Base-by-base conservation (phyloP, 2,113 vertebrate genomes). In the Dinomys branickii region DNA sequence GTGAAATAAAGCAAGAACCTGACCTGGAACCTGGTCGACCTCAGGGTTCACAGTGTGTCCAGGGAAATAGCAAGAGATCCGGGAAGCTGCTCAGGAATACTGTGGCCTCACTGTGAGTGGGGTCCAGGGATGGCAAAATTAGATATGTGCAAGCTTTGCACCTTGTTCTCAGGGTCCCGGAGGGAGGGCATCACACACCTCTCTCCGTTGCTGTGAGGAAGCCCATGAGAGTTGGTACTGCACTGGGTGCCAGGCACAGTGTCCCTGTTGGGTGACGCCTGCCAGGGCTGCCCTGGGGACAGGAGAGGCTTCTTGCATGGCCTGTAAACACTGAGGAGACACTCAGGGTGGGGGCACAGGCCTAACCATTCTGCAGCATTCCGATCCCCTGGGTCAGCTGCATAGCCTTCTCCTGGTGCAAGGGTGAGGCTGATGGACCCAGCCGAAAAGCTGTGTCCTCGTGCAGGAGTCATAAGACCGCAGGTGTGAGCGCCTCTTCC, bases 1-100 rank as follows among this genome's bases (percentile, higher is more conserved):
- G 0, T 1, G 56, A 14, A 4, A n/a, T 65, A 12, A 77, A 44
- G 30, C 4, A 88, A 44, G 58, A 77, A 38, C 7, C 41, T 28
- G 56, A 28, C 67, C 82, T 17, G 30, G 56, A 63, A 63, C 14
- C 38, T 8, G 10, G 44, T 33, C 11, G 16, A 35, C 56, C 24
- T 7, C 13, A 78, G 58, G 44, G n/a, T 19, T 41, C 9, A 9
- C 47, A 28, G 26, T 16, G 28, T 61, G 26, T 24, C 24, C 38
- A 6, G 0, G 1, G 59, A 19, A 5, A 7, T 1, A 2, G 38
- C 30, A 2, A 30, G 50, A 9, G 12, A 7, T 41, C 59, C 61
- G 78, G 84, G 28, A 93, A 41, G 11, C 67, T 13, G 3, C n/a
- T 7, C 2, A 13, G 30, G 26, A 22, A 5, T 11, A 1, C 3